Evolutionary conservation across 2,113 vertebrate species (phyloP), one percentile per base, ranked within the genome.

Genomic region (Mus pahari): DNA sequence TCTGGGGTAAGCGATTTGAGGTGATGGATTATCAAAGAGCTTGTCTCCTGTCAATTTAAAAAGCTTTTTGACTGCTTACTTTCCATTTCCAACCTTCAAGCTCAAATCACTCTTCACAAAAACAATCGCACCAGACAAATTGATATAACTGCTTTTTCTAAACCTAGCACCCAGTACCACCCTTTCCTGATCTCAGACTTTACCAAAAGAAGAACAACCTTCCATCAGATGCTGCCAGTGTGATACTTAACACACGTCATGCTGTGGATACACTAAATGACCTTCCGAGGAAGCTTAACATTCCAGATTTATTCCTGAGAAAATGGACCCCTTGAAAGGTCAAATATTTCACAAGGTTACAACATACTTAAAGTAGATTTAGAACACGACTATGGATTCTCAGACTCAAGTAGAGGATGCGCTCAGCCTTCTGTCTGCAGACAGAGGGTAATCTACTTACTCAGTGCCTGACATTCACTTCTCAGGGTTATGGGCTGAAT

Each of bases 31-130:
- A 94, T 82, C 90, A 86, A 39, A n/a, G 26, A 97, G 94, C 89
- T 95, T 81, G 78, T 97, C 97, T 96, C 90, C 96, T 96, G 96
- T 95, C 98, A 98, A 97, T 98, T 98, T 95, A 97, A 98, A 98
- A 98, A 96, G 97, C 98, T 98, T 98, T 98, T 97, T 98, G 97
- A 96, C 96, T 96, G 94, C 90, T 98, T 45, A 64, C 96, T 84
- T 97, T 98, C 96, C 90, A 97, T 97, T 98, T 98, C 96, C 87
- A 97, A 95, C 95, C 91, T 97, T 97, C 89, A 94, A 31, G 94
- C 95, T 97, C 96, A 96, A 97, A 94, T 97, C 96, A 89, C 87
- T 96, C 78, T 55, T 96, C 86, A 93, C 94, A 88, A 89, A 96
- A 95, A 0, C 0, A 96, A 97, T 95, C 94, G 97, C 97, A 79